Base-by-base conservation (phyloP, 1,140 invertebrate genomes). In the Oryzaephilus surinamensis region DNA sequence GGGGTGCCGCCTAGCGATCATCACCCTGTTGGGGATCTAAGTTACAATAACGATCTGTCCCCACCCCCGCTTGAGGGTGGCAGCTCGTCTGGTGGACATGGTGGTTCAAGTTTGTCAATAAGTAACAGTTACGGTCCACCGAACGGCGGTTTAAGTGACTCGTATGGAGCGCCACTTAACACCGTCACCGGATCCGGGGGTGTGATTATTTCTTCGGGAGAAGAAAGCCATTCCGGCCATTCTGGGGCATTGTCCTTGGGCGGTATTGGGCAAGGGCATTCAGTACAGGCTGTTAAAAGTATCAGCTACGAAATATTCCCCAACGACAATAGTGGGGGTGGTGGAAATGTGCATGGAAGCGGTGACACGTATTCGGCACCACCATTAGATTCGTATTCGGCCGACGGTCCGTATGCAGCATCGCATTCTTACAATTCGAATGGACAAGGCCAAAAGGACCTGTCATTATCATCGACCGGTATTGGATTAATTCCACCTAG, bases 401-500 rank as follows among this genome's bases (percentile, higher is more conserved):
- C 61, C 0, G 62, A 54, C 38, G 67, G 66, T 8, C 66, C 66
- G 0, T 74, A 74, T 41, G 63, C 70, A 2, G 46, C 61, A 6
- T 64, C 70, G 7, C 46, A 55, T 37, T 48, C 52, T 7, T 43
- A 52, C 13, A 46, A 46, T 30, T 34, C 30, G 6, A 38, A 33
- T 23, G 41, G 27, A 15, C 20, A 18, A 13, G 12, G 12, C 19
- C 38, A 2, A 29, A 41, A 24, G 31, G 31, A n/a, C 19, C 26
- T 27, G 2, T 29, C 40, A 18, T 53, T 53, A 13, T 54, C 54
- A 17, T 43, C 46, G 11, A 45, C 48, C n/a, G 61, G 61, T 23
- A 67, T 68, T 54, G 70, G 70, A 6, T 53, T 73, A 16, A 59
- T 65, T 11, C 66, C 72, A 12, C 66, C 72, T 16, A 71, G 68